Conservation (phyloP, 2,797 vertebrate genomes). For the Sciurus carolinensis region DNA sequence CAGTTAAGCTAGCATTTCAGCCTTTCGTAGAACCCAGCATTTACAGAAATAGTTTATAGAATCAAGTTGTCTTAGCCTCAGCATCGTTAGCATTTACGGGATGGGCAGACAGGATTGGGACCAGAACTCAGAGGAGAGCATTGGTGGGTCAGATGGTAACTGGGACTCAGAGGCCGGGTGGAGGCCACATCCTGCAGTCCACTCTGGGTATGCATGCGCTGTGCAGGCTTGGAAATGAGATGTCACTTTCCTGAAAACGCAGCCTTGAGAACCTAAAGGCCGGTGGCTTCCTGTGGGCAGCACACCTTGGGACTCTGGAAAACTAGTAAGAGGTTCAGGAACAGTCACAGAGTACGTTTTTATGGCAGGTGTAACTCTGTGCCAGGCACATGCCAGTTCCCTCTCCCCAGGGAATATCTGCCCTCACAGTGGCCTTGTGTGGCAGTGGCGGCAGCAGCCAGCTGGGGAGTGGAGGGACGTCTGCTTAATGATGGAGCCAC, state of each 20-base stretch:
- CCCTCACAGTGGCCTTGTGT: background rate
- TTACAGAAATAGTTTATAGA: background rate
- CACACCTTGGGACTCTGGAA: too few species aligned
- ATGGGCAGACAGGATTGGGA: background rate
- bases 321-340: too few species aligned
- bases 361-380: fast-evolving
- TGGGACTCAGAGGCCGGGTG: background rate
- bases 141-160: background rate
- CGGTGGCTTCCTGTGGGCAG: background rate
- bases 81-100: background rate
- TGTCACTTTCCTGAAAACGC: background rate
- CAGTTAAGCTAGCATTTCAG: background rate
- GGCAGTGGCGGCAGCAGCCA: background rate
- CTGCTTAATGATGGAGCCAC: background rate
- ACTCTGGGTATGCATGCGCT: background rate
- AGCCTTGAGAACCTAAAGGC: background rate
- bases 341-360: background rate
- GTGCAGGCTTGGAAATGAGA: background rate
- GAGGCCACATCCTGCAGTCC: background rate
- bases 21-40: background rate
- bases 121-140: background rate
- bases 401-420: background rate
- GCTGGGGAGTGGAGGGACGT: background rate
- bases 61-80: background rate
- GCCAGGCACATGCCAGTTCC: background rate